A percentile compares a stretch with the other conserved stretches of the same genome.
Conservation (phyloP, 2,888 invertebrate genomes). For the Dolomedes plantarius region DNA sequence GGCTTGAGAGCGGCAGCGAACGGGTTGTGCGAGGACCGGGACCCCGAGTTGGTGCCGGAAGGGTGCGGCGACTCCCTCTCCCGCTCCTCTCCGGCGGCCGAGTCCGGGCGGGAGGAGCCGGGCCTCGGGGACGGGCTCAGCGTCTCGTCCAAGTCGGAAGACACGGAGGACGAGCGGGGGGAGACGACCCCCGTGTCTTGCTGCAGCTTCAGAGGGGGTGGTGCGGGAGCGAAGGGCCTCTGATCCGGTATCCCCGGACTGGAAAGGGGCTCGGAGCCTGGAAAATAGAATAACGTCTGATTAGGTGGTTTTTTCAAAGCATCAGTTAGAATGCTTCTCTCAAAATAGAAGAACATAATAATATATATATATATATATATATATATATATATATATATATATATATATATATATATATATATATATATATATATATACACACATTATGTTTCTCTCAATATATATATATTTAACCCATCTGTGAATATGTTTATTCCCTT, state of each 20-base stretch:
- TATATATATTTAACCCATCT: too few species aligned
- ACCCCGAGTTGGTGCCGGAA: not conserved
- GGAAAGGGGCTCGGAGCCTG: constrained; percentile 21
- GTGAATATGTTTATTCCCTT: too few species aligned
- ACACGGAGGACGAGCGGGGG: constrained; percentile 36
- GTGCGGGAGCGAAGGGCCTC: not conserved
- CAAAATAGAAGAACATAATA: too few species aligned
- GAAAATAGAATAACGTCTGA: not conserved
- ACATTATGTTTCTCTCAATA: too few species aligned
- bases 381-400: too few species aligned
- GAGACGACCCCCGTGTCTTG: constrained; percentile 24
- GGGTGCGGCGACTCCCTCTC: not conserved
- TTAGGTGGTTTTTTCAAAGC: too few species aligned
- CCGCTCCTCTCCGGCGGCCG: constrained; percentile 5
- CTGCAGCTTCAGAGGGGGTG: not conserved
- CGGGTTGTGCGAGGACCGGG: constrained; percentile 64
- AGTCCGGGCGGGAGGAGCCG: constrained; percentile 24
- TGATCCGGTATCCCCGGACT: constrained; percentile 19
- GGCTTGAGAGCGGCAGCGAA: constrained; percentile 70
- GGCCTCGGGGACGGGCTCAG: constrained; percentile 33
- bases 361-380: too few species aligned
- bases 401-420: too few species aligned
- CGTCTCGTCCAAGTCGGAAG: constrained; percentile 41
- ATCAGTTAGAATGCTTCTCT: too few species aligned
- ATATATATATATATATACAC: too few species aligned